Conservation (phyloP, 2,797 vertebrate species). For the Neosilurus mollespiculum region DNA sequence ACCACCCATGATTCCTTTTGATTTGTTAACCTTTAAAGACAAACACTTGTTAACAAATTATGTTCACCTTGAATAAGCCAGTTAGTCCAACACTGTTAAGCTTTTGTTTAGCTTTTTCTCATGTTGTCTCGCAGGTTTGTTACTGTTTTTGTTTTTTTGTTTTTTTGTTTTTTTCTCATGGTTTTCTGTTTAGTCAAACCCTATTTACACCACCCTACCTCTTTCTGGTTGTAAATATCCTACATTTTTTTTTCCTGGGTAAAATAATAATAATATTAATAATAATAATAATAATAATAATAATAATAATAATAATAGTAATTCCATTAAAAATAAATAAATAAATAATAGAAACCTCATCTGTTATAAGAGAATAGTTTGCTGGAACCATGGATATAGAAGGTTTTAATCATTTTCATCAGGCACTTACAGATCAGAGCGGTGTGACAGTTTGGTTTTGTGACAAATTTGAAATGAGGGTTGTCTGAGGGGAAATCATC, state of each 20-base stretch:
- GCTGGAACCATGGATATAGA: not conserved
- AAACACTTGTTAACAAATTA: not conserved
- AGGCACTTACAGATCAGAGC: not conserved
- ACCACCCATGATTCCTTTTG: not conserved
- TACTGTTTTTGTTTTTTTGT: no score
- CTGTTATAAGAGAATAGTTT: not conserved
- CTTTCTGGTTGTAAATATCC: not conserved
- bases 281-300: no score
- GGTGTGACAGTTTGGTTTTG: not conserved
- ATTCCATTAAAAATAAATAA: no score
- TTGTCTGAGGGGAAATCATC: not conserved
- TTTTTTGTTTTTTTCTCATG: not conserved
- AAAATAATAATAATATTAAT: not conserved
- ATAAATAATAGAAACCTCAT: not conserved
- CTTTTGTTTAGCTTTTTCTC: not conserved
- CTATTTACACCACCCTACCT: not conserved
- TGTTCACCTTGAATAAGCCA: not conserved
- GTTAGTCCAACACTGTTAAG: no score
- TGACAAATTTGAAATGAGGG: not conserved
- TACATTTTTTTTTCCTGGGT: not conserved
- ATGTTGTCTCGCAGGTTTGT: not conserved
- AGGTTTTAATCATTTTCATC: not conserved
- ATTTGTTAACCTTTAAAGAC: not conserved
- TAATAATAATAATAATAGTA: no score
- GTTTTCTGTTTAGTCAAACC: not conserved